These are phyloP conservation scores for Gyps fulvus DNA, from an alignment of 2,113 vertebrate genomes.

Conservation along the genomic window DNA sequence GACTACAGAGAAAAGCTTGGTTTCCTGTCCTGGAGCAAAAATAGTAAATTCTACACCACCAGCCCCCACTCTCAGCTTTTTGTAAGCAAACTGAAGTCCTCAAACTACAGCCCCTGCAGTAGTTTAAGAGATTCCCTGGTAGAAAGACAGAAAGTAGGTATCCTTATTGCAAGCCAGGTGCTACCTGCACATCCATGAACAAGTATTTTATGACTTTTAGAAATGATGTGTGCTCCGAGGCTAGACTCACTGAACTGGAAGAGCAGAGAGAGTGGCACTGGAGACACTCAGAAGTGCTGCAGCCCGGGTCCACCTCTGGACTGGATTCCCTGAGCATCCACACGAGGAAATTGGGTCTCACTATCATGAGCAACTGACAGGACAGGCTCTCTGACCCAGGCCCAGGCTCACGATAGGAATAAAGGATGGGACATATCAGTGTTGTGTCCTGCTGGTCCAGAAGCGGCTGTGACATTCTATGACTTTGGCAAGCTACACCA, in stretches of 20 bases:
- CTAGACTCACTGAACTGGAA: background rate
- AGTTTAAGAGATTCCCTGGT: background rate
- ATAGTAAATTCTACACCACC: background rate
- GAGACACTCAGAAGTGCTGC: background rate
- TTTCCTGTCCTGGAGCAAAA: background rate
- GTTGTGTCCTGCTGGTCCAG: background rate
- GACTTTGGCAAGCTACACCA: background rate
- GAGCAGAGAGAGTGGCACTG: background rate
- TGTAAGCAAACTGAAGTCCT: background rate
- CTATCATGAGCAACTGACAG: background rate
- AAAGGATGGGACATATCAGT: background rate
- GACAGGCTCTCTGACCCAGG: background rate
- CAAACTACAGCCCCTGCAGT: background rate
- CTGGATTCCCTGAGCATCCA: background rate
- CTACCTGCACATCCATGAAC: background rate
- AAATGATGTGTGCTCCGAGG: background rate
- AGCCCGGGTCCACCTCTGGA: fast-evolving
- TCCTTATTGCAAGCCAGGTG: background rate
- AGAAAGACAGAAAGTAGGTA: background rate
- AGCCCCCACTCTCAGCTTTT: background rate
- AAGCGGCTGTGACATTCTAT: background rate
- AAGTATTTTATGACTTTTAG: background rate
- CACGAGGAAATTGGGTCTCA: background rate
- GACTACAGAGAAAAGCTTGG: background rate
- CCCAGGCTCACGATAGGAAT: fast-evolving